Percentiles rank a stretch among this genome's conserved stretches.
Conservation (phyloP, 1,140 invertebrate genomes). For the Saccostrea echinata region DNA sequence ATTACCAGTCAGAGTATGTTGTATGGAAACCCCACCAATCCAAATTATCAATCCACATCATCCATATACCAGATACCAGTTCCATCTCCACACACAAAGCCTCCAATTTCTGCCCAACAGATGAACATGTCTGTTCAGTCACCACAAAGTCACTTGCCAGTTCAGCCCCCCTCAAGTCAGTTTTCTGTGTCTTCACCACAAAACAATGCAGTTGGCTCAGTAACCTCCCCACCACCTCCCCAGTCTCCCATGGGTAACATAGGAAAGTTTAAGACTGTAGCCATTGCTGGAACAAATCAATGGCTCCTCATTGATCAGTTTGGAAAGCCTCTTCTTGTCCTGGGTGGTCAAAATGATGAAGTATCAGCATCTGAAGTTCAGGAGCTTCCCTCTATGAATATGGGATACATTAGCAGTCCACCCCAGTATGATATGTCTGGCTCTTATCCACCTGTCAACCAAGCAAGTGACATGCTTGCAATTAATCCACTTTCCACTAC, state of each 20-base stretch:
- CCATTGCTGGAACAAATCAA: slow-evolving; percentile 21
- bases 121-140: neutral
- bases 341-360: slow-evolving; percentile 17
- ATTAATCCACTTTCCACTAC: neutral
- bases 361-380: neutral
- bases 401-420: neutral
- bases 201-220: neutral
- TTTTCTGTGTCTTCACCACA: neutral
- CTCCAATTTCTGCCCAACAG: neutral
- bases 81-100: neutral
- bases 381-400: neutral
- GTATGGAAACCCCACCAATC: neutral
- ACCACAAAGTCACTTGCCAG: neutral
- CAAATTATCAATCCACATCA: neutral
- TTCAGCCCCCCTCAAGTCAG: neutral
- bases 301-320: slow-evolving; percentile 17
- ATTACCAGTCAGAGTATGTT: neutral
- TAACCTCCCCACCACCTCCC: neutral
- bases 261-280: slow-evolving; percentile 24
- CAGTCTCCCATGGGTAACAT: neutral
- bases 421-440: neutral
- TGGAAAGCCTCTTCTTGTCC: slow-evolving; percentile 4
- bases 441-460: neutral
- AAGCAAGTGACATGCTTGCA: neutral
- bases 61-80: neutral